These are phyloP conservation scores for Cosmia pyralina DNA, from an alignment of 2,888 invertebrate genomes.

Conservation along the genomic window DNA sequence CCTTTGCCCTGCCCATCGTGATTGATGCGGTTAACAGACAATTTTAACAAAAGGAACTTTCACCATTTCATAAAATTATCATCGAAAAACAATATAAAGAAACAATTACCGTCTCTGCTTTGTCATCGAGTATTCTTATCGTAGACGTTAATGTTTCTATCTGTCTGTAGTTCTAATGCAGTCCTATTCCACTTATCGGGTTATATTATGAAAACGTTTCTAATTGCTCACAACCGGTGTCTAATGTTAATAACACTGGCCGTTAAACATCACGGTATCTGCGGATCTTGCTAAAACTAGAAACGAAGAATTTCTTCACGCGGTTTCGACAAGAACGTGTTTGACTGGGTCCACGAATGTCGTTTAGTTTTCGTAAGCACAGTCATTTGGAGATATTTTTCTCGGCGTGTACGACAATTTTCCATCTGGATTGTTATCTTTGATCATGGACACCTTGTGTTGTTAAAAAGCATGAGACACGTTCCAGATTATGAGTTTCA, in stretches of 20 bases:
- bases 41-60: conserved; percentile 66
- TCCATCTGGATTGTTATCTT: conserved; percentile 42
- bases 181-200: conserved; percentile 34
- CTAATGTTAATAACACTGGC: conserved; percentile 56
- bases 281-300: conserved; percentile 60
- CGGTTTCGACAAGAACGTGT: conserved; percentile 62
- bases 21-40: conserved; percentile 67
- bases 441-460: conserved; percentile 39
- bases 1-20: conserved; percentile 66
- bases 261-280: conserved; percentile 49
- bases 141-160: conserved; percentile 17
- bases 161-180: neutral
- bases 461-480: conserved; percentile 43
- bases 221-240: conserved; percentile 56
- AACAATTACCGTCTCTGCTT: conserved; percentile 36
- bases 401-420: conserved; percentile 25
- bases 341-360: conserved; percentile 57
- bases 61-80: conserved; percentile 56
- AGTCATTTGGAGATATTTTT: conserved; percentile 49
- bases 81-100: conserved; percentile 47
- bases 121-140: conserved; percentile 30
- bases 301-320: conserved; percentile 61
- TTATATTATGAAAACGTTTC: conserved; percentile 59
- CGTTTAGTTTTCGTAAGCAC: conserved; percentile 59
- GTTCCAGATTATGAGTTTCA: conserved; percentile 64